Conservation (phyloP, 2,888 invertebrate genomes). For the Patella pellucida region DNA sequence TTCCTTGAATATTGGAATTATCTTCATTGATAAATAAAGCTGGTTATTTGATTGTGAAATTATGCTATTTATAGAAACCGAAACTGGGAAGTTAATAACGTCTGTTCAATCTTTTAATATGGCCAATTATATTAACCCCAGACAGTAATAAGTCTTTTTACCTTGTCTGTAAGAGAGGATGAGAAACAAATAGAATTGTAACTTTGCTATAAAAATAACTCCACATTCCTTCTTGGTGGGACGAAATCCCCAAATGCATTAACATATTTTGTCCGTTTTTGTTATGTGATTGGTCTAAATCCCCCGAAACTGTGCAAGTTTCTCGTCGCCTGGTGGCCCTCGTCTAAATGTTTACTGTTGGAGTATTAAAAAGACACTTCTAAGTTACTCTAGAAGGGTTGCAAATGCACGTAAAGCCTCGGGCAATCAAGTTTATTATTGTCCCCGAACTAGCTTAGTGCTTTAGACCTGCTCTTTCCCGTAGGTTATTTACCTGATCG, state of each 20-base stretch:
- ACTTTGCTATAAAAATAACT: too few relatives aligned
- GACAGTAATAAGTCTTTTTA: too few relatives aligned
- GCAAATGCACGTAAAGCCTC: not conserved
- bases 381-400: conserved; percentile 7
- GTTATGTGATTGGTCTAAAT: conserved; percentile 1
- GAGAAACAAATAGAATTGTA: too few relatives aligned
- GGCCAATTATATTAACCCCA: too few relatives aligned
- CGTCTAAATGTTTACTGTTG: conserved; percentile 5
- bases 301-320: conserved; percentile 5
- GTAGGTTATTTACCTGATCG: not conserved
- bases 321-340: conserved; percentile 7
- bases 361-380: conserved; percentile 9
- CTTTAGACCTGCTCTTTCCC: not conserved
- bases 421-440: not conserved
- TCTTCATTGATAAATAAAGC: too few relatives aligned
- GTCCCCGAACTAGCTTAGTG: not conserved
- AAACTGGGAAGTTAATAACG: too few relatives aligned
- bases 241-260: conserved; percentile 2
- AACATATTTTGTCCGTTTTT: not conserved
- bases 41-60: too few relatives aligned
- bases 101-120: too few relatives aligned
- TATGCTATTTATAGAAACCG: too few relatives aligned
- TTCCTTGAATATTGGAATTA: too few relatives aligned
- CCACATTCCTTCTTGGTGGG: too few relatives aligned
- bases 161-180: too few relatives aligned